These are phyloP conservation scores for Amblyraja radiata DNA, from an alignment of 2,797 vertebrate species.

Conservation along the genomic window DNA sequence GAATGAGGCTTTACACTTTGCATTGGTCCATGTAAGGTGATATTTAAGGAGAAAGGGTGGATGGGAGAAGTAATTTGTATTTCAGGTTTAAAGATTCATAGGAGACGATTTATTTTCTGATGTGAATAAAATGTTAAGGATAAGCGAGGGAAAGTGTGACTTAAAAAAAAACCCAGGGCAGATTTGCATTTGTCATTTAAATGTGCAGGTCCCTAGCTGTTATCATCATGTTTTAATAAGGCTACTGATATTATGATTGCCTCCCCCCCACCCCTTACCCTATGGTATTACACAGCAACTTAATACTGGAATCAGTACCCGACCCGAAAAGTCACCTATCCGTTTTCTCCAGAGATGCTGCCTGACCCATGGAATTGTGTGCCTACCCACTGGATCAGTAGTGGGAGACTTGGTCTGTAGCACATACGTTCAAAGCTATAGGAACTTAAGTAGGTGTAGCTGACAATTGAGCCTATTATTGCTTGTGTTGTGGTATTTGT, in stretches of 20 bases:
- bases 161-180: not conserved
- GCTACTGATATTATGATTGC: not conserved
- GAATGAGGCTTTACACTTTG: not conserved
- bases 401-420: not conserved
- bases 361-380: too few species aligned
- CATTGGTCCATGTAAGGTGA: not conserved
- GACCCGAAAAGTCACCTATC: too few species aligned
- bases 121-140: too few species aligned
- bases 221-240: constrained; percentile 1
- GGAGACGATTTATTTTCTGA: not conserved
- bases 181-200: constrained; percentile 15
- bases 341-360: too few species aligned
- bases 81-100: not conserved
- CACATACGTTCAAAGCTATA: not conserved
- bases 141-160: not conserved
- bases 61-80: not conserved
- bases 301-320: not conserved
- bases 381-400: not conserved
- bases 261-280: too few species aligned
- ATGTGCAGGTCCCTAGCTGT: not conserved
- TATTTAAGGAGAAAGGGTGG: not conserved
- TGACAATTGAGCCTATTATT: not conserved
- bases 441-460: not conserved
- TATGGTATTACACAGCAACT: not conserved
- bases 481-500: not conserved